A percentile compares a stretch with the other conserved stretches of the same genome.
Conservation (phyloP, 2,113 vertebrate species). For the Orthonyx spaldingii region DNA sequence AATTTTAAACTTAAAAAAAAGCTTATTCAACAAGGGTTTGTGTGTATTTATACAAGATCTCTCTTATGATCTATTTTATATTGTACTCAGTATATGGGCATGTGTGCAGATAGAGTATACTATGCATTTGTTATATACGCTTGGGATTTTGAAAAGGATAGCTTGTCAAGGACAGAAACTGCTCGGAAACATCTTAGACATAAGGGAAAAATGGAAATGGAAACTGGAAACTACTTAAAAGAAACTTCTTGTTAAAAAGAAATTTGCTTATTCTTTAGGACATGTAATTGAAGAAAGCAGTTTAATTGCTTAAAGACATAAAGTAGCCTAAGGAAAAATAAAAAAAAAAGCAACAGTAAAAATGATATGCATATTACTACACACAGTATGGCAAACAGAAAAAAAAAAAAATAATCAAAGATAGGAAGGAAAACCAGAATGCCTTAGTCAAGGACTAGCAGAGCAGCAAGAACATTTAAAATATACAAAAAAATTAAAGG, state of each 20-base stretch:
- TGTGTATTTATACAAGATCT: neutral
- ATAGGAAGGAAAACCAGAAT: neutral
- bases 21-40: neutral
- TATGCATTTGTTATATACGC: neutral
- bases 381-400: neutral
- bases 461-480: neutral
- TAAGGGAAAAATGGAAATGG: neutral
- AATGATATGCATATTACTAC: neutral
- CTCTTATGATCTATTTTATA: neutral
- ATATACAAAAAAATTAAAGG: neutral
- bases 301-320: neutral
- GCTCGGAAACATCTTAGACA: neutral
- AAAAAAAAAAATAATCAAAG: neutral
- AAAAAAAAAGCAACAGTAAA: neutral
- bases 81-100: neutral
- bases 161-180: neutral
- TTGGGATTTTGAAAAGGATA: neutral
- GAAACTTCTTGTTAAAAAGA: neutral
- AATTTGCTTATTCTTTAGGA: neutral
- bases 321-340: neutral
- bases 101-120: neutral
- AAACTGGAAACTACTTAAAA: neutral
- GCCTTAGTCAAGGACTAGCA: neutral
- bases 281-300: neutral
- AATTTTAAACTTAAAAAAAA: neutral